Base-by-base conservation (phyloP, 2,797 vertebrate species). In the Lemur catta region DNA sequence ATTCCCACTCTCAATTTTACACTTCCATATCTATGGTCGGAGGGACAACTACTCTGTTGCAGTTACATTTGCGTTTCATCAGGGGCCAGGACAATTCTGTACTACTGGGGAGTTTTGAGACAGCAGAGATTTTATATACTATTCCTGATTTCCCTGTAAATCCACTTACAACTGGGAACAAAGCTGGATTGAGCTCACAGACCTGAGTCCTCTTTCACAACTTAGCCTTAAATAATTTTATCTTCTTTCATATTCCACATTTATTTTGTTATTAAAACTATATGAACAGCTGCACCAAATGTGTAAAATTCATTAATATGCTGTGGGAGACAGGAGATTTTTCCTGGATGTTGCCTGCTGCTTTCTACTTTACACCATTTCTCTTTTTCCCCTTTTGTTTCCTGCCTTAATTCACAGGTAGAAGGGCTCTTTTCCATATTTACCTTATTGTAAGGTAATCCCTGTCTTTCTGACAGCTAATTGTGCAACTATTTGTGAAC, bases 221-320 rank as follows among this genome's bases (percentile, higher is more conserved):
- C 6, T 7, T 84, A 79, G 33, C 0, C n/a, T 65, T 41, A 43
- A 61, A 74, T 38, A 57, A n/a, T 88, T 89, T 81, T 52, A 69
- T 46, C 95, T 74, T 46, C 71, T 65, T 86, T 93, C 30, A 26
- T 61, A 41, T 43, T 17, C n/a, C 59, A 22, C 33, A n/a, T 63
- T 93, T 91, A 26, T 92, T 94, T 33, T 89, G 6, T 71, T 89
- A 80, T 67, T 89, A 74, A 75, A 67, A n/a, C 63, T 75, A 6
- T 46, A 50, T 33, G 43, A 52, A 55, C 8, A 46, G 14, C 20
- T 80, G 30, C 24, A 87, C 24, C 35, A 43, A 38, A 71, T 50
- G 61, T 38, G 26, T 52, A 35, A 24, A 33, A 13, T 13, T 59
- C 12, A 4, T 43, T 48, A 43, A 12, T 55, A 26, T 3, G 17